Percentiles rank a stretch among this genome's conserved stretches.
Conservation (phyloP, 2,113 vertebrate species). For the Chlorocebus sabaeus region DNA sequence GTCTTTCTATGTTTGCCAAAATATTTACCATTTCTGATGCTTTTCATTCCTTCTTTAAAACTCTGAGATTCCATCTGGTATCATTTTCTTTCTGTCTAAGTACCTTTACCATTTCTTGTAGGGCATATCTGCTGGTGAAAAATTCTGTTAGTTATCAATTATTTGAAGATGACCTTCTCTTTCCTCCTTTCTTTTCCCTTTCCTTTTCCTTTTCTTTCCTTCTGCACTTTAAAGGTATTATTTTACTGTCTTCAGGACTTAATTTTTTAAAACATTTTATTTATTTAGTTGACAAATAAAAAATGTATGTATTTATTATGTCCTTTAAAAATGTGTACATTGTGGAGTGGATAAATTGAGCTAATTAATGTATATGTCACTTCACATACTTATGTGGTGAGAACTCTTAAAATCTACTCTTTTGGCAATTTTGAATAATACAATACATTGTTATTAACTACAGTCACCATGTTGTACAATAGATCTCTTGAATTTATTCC, state of each 20-base stretch:
- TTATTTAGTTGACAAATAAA: not conserved
- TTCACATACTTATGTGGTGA: not conserved
- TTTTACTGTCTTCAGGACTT: not conserved
- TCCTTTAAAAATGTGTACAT: not conserved
- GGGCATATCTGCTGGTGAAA: not conserved
- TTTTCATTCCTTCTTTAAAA: not conserved
- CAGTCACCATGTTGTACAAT: not conserved
- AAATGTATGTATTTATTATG: not conserved
- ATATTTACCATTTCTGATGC: not conserved
- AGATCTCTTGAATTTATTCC: not conserved
- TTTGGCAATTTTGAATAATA: not conserved
- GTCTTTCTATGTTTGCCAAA: not conserved
- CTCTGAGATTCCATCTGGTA: not conserved
- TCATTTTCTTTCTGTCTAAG: not conserved
- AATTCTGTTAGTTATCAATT: not conserved
- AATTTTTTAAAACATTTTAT: not conserved
- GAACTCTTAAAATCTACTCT: not conserved
- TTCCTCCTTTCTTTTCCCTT: not conserved
- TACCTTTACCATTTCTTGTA: not conserved
- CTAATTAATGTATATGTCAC: not conserved
- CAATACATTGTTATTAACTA: not conserved
- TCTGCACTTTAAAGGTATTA: not conserved
- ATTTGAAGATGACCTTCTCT: not conserved
- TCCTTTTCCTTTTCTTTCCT: not conserved
- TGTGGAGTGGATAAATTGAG: not conserved